These are phyloP conservation scores for Cephalotes varians DNA, from an alignment of 2,888 invertebrate species.

Conservation along the genomic window DNA sequence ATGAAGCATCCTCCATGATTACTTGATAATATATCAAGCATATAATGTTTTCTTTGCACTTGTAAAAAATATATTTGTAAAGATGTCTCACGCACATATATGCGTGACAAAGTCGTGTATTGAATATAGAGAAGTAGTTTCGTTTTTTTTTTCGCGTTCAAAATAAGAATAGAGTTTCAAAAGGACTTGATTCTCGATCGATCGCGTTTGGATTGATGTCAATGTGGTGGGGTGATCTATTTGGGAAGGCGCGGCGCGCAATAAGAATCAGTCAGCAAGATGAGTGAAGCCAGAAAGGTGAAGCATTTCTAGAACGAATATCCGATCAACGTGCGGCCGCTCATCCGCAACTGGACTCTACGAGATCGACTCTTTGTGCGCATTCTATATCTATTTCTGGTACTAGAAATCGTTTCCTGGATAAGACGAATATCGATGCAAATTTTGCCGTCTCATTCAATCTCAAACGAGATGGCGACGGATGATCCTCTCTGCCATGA, in stretches of 20 bases:
- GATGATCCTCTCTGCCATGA: constrained; percentile 84
- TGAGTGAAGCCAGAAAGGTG: constrained; percentile 75
- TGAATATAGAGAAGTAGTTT: not conserved
- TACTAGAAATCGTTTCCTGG: not conserved
- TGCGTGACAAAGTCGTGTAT: not conserved
- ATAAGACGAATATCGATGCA: constrained; percentile 12
- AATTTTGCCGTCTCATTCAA: not conserved
- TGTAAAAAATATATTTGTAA: not conserved
- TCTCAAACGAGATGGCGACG: constrained; percentile 72
- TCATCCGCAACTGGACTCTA: not conserved
- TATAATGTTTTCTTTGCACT: not conserved
- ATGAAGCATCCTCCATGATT: not conserved
- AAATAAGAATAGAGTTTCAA: not conserved
- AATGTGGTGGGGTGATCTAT: constrained; percentile 83
- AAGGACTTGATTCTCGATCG: constrained; percentile 72
- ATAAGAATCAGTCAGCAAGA: constrained; percentile 81
- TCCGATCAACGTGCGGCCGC: not conserved
- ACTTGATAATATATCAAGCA: too few relatives aligned
- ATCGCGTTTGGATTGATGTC: constrained; percentile 76
- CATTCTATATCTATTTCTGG: not conserved
- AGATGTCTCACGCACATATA: too few relatives aligned
- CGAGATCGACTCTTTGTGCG: constrained; percentile 30
- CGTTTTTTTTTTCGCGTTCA: not conserved
- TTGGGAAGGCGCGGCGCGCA: constrained; percentile 81
- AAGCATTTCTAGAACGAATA: constrained; percentile 63